Percentiles rank a stretch among this genome's conserved stretches.
Conservation (phyloP, 2,113 vertebrate genomes). For the Galeopterus variegatus region DNA sequence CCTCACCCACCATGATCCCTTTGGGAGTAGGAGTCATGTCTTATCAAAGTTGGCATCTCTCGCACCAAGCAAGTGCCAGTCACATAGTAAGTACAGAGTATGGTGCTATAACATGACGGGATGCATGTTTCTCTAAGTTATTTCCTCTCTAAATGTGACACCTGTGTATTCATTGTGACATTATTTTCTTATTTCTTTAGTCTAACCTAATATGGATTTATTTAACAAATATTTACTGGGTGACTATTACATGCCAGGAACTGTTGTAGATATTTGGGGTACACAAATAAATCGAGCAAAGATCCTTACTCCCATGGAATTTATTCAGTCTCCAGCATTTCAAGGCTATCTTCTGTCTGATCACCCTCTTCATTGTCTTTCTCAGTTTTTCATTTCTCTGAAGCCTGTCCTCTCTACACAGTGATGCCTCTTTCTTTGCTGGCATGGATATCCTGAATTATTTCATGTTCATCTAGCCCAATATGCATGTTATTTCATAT, state of each 20-base stretch:
- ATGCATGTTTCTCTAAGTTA: background rate
- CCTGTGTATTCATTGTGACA: background rate
- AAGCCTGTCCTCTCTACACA: background rate
- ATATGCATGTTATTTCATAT: background rate
- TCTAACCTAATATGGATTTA: background rate
- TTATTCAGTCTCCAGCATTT: background rate
- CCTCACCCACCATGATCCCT: background rate
- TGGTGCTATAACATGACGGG: background rate
- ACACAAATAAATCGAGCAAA: background rate
- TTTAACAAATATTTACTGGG: background rate
- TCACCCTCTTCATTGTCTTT: background rate
- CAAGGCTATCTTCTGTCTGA: background rate
- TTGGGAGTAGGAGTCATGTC: accelerated
- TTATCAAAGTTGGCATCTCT: background rate
- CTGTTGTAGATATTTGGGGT: background rate
- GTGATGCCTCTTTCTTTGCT: background rate
- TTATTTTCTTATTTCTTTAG: background rate
- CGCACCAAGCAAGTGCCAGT: background rate
- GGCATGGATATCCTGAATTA: background rate
- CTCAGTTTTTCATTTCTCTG: background rate
- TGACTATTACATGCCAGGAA: background rate
- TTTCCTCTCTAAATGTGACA: background rate
- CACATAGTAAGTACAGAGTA: background rate
- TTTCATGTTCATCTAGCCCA: background rate
- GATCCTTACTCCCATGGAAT: background rate